Evolutionary conservation across 2,113 vertebrate genomes (phyloP).

Genomic region (Entomyzon cyanotis): DNA sequence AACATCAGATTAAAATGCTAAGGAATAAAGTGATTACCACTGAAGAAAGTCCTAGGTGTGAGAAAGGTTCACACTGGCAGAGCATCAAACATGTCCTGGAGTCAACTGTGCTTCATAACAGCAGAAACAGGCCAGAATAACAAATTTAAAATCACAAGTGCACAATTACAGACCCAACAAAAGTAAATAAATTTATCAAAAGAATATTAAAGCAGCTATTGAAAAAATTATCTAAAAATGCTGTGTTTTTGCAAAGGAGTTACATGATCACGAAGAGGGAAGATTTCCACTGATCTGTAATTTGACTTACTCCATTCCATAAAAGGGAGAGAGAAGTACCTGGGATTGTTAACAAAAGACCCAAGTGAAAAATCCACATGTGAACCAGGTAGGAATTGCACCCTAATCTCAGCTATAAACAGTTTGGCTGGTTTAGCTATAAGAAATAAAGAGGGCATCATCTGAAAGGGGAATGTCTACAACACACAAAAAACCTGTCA

Average conservation of each 20-base stretch:
- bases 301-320: not conserved
- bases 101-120: not conserved
- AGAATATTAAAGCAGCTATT: not conserved
- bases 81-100: not conserved
- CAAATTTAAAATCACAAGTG: not conserved
- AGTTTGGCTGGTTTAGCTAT: not conserved
- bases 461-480: not conserved
- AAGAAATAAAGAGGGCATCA: not conserved
- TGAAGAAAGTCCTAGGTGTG: not conserved
- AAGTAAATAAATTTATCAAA: not conserved
- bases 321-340: not conserved
- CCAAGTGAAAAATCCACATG: not conserved
- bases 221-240: not conserved
- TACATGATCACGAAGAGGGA: not conserved
- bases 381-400: not conserved
- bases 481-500: not conserved
- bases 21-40: constrained; percentile 13
- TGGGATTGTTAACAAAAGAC: not conserved
- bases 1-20: not conserved
- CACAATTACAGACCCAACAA: not conserved
- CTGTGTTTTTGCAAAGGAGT: not conserved
- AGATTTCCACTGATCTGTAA: not conserved
- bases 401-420: not conserved
- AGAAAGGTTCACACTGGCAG: not conserved
- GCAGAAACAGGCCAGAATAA: not conserved